These are phyloP conservation scores for Apodemia zela DNA, from an alignment of 2,888 invertebrate genomes.

Conservation along the genomic window DNA sequence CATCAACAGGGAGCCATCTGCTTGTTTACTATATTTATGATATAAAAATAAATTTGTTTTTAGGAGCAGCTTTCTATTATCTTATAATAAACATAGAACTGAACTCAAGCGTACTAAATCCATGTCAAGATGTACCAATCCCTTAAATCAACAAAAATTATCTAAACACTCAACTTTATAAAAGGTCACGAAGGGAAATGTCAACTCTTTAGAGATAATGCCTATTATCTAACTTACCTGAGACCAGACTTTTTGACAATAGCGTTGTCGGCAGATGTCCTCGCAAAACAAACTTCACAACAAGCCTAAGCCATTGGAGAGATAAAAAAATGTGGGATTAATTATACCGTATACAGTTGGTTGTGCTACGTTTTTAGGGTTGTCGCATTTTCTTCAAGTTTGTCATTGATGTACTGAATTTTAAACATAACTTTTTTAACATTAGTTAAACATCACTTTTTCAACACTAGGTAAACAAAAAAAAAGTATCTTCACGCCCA, in stretches of 20 bases:
- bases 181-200: constrained; percentile 66
- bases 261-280: constrained; percentile 68
- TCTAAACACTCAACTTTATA: constrained; percentile 67
- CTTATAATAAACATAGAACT: constrained; percentile 18
- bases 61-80: not conserved
- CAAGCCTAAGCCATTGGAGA: constrained; percentile 61
- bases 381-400: not conserved
- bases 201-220: constrained; percentile 74
- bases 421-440: too few relatives aligned
- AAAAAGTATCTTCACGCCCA: too few relatives aligned
- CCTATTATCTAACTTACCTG: constrained; percentile 74
- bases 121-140: constrained; percentile 41
- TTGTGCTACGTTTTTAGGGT: constrained; percentile 39
- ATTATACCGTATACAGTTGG: constrained; percentile 38
- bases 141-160: constrained; percentile 64
- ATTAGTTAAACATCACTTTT: too few relatives aligned
- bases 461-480: too few relatives aligned
- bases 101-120: constrained; percentile 19
- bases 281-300: constrained; percentile 74
- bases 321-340: constrained; percentile 53
- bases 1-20: too few relatives aligned
- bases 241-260: constrained; percentile 61
- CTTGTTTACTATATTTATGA: too few relatives aligned
- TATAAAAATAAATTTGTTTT: too few relatives aligned
- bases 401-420: too few relatives aligned